phyloP scores from a whole-genome alignment of 1,140 invertebrate genomes.

The Bactericera cockerelli region DNA sequence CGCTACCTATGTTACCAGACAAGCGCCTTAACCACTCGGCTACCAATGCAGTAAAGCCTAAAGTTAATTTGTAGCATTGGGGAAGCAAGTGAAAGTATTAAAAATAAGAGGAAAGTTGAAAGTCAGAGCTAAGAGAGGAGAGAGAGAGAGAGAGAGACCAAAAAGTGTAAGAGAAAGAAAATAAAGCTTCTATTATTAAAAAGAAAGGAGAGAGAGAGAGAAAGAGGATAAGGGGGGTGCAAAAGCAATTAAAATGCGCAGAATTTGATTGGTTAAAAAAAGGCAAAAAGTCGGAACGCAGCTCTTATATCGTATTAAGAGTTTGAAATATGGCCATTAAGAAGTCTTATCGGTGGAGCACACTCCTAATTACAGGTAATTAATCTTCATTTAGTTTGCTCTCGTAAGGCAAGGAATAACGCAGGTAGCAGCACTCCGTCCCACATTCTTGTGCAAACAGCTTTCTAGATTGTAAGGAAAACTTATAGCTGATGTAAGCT shows the following conservation, averaged over 20 bases:
- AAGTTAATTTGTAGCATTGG: no score
- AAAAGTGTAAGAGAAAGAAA: not conserved
- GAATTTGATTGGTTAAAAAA: constrained; percentile 5
- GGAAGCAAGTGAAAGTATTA: not conserved
- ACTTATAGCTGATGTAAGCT: no score
- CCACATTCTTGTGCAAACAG: no score
- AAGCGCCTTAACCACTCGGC: no score
- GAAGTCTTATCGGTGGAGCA: not conserved
- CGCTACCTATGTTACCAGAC: no score
- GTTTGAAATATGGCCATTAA: constrained; percentile 9
- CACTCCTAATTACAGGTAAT: constrained; percentile 2
- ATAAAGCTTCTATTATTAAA: constrained; percentile 8
- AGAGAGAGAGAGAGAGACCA: not conserved
- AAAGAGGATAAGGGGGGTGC: not conserved
- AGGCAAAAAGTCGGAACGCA: not conserved
- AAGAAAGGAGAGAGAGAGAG: not conserved
- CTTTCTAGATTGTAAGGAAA: no score
- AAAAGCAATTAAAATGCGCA: constrained; percentile 4
- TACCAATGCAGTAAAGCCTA: no score
- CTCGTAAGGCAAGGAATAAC: no score
- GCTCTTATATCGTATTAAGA: not conserved
- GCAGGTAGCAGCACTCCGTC: no score
- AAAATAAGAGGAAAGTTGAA: constrained; percentile 5
- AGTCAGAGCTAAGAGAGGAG: no score
- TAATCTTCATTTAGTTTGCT: not conserved